Percentiles rank a stretch among this genome's conserved stretches.
phyloP scores from a whole-genome alignment of 1,140 invertebrate genomes.

The Cylas formicarius region DNA sequence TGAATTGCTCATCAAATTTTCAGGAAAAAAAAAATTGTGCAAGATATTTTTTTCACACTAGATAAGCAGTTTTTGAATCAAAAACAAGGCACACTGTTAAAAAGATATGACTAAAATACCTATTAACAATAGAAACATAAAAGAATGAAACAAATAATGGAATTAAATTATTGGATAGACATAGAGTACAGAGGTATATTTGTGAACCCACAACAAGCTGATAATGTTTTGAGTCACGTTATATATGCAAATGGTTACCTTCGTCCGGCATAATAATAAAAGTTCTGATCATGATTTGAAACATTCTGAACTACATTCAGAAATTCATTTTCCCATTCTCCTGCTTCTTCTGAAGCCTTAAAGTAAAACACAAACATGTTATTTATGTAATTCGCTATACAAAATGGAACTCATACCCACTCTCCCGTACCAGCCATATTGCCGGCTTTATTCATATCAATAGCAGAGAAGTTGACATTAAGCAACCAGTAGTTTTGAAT shows the following conservation, averaged over 20 bases:
- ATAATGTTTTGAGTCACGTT: too few relatives aligned
- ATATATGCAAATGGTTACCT: slow-evolving; percentile 49
- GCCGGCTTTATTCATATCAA: slow-evolving; percentile 56
- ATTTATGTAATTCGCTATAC: not conserved
- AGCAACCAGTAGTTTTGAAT: slow-evolving; percentile 57
- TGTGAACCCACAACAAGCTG: too few relatives aligned
- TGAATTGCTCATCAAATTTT: too few relatives aligned
- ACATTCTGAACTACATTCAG: slow-evolving; percentile 46
- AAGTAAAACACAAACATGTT: slow-evolving; percentile 8
- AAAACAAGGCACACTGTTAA: too few relatives aligned
- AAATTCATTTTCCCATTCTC: slow-evolving; percentile 60
- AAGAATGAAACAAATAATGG: too few relatives aligned
- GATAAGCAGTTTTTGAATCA: too few relatives aligned
- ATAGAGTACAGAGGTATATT: too few relatives aligned
- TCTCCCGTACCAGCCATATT: slow-evolving; percentile 66
- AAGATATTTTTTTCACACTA: too few relatives aligned
- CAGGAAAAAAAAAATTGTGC: slow-evolving; percentile 7
- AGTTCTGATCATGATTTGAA: slow-evolving; percentile 37
- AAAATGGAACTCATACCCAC: slow-evolving; percentile 48
- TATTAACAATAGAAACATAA: too few relatives aligned
- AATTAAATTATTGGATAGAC: too few relatives aligned
- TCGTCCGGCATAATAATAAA: slow-evolving; percentile 59
- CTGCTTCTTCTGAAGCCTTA: slow-evolving; percentile 52
- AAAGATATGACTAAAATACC: too few relatives aligned
- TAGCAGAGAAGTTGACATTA: slow-evolving; percentile 57